phyloP scores from a whole-genome alignment of 1,140 invertebrate species.

The Pogonus chalceus region DNA sequence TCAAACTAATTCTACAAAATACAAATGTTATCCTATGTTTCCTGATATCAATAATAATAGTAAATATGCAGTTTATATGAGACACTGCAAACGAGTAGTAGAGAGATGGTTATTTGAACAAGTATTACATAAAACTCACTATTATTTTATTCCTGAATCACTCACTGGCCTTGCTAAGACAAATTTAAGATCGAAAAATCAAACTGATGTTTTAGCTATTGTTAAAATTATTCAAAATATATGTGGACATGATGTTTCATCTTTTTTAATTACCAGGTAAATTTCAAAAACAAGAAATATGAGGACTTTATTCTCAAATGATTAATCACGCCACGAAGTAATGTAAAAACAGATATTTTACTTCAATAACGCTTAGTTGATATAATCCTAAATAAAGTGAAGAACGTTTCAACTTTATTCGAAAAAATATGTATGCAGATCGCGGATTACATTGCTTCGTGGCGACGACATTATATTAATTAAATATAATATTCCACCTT shows the following conservation, averaged over 20 bases:
- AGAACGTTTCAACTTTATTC: too few species aligned
- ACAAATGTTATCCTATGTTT: background rate
- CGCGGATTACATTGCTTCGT: too few species aligned
- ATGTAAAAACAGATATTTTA: too few species aligned
- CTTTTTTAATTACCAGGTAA: background rate
- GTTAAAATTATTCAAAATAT: background rate
- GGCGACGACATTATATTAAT: too few species aligned
- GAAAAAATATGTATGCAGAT: too few species aligned
- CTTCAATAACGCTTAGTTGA: too few species aligned
- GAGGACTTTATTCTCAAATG: too few species aligned
- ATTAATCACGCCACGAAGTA: too few species aligned
- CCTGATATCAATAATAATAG: background rate
- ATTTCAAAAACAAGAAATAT: too few species aligned
- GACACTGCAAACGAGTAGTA: background rate
- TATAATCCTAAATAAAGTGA: too few species aligned
- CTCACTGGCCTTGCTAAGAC: background rate
- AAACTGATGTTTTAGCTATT: background rate
- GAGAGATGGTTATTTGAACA: constrained; percentile 18
- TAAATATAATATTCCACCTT: too few species aligned
- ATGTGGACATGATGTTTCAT: background rate
- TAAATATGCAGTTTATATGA: constrained; percentile 15
- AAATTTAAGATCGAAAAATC: background rate
- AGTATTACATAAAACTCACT: constrained; percentile 15
- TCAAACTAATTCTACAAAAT: background rate
- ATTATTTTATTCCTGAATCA: constrained; percentile 16